Base-by-base conservation (phyloP, 2,888 invertebrate genomes). In the Hemaris fuciformis region DNA sequence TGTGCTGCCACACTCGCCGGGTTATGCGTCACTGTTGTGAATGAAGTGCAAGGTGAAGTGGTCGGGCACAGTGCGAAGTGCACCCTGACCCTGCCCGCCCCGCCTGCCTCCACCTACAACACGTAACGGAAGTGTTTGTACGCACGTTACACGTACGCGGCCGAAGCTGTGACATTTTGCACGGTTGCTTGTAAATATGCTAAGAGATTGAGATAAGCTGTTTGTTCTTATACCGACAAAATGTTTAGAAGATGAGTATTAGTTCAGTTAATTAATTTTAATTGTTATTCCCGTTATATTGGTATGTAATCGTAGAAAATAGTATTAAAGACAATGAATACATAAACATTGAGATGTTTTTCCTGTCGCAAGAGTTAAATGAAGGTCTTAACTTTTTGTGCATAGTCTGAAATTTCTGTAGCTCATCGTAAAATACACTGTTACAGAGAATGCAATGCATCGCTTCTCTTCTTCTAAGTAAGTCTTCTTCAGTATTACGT, bases 21-120 rank as follows among this genome's bases (percentile, higher is more conserved):
- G 38, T 15, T 4, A 20, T 18, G 18, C 27, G 27, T 53, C 48
- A 7, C 18, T 3, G 27, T 7, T 0, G 18, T 27, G 48, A 64
- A 62, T 67, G 69, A 69, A 76, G 72, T 71, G 74, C 72, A 70
- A 73, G 72, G 70, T 68, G 69, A 71, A 57, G 23, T 57, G 18
- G 8, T 23, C 2, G 58, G 15, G n/a, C 45, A 27, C 15, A 8
- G 15, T 15, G 7, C 7, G 8, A 18, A 6, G 42, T 18, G 25
- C 27, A 53, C 27, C n/a, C n/a, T n/a, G n/a, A n/a, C n/a, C n/a
- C n/a, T n/a, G n/a, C n/a, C n/a, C n/a, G n/a, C n/a, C 27, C 27
- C 27, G 27, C 27, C 27, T 27, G 27, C 27, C 27, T n/a, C n/a
- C n/a, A n/a, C 15, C 15, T 41, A 6, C 41, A 43, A 43, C 10